phyloP scores from a whole-genome alignment of 2,113 vertebrate genomes.

The Peromyscus polionotus region DNA sequence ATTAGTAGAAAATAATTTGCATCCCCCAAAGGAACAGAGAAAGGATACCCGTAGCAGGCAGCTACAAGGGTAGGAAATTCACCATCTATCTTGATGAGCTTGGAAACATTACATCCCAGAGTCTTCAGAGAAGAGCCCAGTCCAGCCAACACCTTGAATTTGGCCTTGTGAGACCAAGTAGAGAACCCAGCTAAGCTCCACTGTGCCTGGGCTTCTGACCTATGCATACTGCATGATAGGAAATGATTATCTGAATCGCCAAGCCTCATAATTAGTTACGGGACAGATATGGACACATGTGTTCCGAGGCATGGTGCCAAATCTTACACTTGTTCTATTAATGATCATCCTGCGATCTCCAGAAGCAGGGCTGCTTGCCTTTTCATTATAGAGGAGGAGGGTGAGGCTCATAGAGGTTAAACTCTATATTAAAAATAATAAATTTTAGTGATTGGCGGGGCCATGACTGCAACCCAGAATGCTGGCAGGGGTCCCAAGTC shows the following conservation, averaged over 20 bases:
- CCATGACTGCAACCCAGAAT: not conserved
- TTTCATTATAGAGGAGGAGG: conserved; percentile 25
- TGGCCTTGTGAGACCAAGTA: not conserved
- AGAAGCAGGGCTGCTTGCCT: not conserved
- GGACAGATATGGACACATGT: not conserved
- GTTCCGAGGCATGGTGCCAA: not conserved
- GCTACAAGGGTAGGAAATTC: not conserved
- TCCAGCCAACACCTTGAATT: not conserved
- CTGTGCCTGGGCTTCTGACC: not conserved
- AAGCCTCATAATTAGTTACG: not conserved
- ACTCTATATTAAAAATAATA: not conserved
- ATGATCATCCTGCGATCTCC: not conserved
- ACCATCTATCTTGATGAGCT: not conserved
- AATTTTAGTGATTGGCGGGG: not conserved
- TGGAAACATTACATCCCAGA: not conserved
- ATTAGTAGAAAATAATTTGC: not conserved
- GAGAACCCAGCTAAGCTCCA: not conserved
- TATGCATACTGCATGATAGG: not conserved
- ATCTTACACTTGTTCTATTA: not conserved
- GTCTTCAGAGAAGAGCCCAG: not conserved
- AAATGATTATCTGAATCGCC: not conserved
- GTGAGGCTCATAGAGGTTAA: not conserved
- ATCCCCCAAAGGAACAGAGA: not conserved
- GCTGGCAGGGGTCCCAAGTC: not conserved
- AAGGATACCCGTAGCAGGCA: not conserved